Conservation (phyloP, 2,797 vertebrate genomes). For the Decapterus maruadsi region DNA sequence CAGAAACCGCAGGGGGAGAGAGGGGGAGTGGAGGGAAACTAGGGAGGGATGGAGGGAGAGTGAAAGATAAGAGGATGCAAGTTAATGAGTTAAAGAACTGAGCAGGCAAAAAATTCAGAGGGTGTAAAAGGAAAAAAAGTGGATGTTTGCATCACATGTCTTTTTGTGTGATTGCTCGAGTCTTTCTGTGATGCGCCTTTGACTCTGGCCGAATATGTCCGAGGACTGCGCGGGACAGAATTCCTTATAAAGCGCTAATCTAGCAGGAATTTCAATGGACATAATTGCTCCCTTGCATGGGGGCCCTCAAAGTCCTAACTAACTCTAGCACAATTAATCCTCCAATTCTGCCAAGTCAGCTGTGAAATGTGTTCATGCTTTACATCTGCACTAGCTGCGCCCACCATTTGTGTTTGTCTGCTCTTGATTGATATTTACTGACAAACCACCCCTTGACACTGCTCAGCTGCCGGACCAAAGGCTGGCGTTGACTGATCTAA, state of each 20-base stretch:
- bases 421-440: conserved; percentile 75
- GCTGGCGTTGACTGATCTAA: conserved; percentile 34
- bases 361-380: conserved; percentile 73
- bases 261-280: conserved; percentile 34
- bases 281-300: conserved; percentile 40
- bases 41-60: conserved; percentile 59
- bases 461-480: conserved; percentile 30
- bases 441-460: conserved; percentile 56
- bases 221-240: conserved; percentile 11
- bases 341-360: conserved; percentile 68
- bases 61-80: conserved; percentile 74
- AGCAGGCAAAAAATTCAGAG: conserved; percentile 53
- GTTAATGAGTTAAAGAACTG: conserved; percentile 78
- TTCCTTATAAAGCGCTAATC: conserved; percentile 30
- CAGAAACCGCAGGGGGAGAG: conserved; percentile 82
- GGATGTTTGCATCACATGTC: conserved; percentile 2
- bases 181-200: not conserved
- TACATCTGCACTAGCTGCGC: conserved; percentile 47
- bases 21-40: conserved; percentile 45
- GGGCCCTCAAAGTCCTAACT: conserved; percentile 54
- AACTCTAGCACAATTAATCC: conserved; percentile 70
- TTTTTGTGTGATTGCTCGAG: conserved; percentile 19
- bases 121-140: conserved; percentile 15
- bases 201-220: conserved; percentile 3
- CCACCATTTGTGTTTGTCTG: conserved; percentile 58